Conservation (phyloP, 2,113 vertebrate species). For the Pampusana beccarii region DNA sequence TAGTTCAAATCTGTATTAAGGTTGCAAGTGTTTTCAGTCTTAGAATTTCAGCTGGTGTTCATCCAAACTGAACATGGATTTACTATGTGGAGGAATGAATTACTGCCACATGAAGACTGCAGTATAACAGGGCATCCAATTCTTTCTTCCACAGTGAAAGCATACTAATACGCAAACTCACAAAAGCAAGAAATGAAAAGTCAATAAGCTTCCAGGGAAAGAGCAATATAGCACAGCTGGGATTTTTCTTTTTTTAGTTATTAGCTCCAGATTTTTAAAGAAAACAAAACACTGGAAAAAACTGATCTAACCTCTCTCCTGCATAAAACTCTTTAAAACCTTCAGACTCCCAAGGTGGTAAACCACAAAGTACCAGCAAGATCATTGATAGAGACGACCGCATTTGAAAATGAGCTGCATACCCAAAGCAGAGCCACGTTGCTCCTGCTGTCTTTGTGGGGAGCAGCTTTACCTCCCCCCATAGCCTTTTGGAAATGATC, state of each 20-base stretch:
- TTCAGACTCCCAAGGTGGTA: not conserved
- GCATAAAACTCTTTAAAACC: not conserved
- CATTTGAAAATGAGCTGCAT: not conserved
- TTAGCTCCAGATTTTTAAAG: conserved; percentile 13
- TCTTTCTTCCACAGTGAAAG: not conserved
- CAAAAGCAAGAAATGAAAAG: conserved; percentile 19
- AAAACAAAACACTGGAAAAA: not conserved
- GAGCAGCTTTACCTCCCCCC: not conserved
- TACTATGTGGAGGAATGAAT: conserved; percentile 32
- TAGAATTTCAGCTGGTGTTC: conserved; percentile 1
- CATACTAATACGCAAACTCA: not conserved
- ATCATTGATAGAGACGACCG: not conserved
- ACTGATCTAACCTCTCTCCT: not conserved
- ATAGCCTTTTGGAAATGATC: not conserved
- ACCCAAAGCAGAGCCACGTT: not conserved
- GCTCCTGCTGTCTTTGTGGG: not conserved
- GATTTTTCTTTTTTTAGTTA: not conserved
- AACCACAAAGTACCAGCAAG: not conserved
- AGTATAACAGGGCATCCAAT: not conserved
- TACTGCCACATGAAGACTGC: not conserved
- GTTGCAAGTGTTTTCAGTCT: not conserved
- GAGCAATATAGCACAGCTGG: not conserved
- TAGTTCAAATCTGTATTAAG: not conserved
- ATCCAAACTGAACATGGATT: conserved; percentile 7
- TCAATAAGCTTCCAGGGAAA: not conserved